A percentile compares a stretch with the other conserved stretches of the same genome.
These are phyloP conservation scores for Drosophila merina DNA, from an alignment of 2,888 invertebrate species.

Conservation along the genomic window DNA sequence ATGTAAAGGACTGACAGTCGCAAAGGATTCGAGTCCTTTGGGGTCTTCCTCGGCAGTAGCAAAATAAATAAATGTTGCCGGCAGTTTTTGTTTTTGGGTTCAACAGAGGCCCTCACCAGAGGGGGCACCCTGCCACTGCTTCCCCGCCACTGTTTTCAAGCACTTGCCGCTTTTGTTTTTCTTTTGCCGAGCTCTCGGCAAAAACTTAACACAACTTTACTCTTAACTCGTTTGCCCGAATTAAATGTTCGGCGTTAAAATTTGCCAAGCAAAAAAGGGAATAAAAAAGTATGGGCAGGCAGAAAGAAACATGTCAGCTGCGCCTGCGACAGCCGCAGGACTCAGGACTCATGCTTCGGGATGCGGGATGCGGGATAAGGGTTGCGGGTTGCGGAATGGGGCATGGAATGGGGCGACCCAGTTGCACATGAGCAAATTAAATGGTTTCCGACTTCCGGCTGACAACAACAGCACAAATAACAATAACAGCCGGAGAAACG, in stretches of 20 bases:
- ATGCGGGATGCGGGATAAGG: neutral
- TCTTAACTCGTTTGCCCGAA: slow-evolving; percentile 78
- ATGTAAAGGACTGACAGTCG: slow-evolving; percentile 63
- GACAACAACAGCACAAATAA: slow-evolving; percentile 68
- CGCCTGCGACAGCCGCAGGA: slow-evolving; percentile 63
- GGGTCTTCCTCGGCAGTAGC: slow-evolving; percentile 54
- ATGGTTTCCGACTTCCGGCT: slow-evolving; percentile 77
- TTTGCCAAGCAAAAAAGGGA: slow-evolving; percentile 53
- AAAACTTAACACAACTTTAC: slow-evolving; percentile 78
- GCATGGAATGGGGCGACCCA: slow-evolving; percentile 54
- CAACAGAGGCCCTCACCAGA: slow-evolving; percentile 13
- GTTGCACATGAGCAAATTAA: slow-evolving; percentile 78
- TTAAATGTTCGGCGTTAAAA: slow-evolving; percentile 73
- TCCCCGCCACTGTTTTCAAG: slow-evolving; percentile 24
- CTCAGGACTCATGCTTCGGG: slow-evolving; percentile 30
- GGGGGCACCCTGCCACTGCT: slow-evolving; percentile 1
- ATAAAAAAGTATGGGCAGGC: slow-evolving; percentile 12
- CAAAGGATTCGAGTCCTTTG: slow-evolving; percentile 52
- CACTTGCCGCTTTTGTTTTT: slow-evolving; percentile 68
- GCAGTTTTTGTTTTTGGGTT: slow-evolving; percentile 42
- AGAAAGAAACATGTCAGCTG: slow-evolving; percentile 61
- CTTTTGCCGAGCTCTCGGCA: slow-evolving; percentile 56
- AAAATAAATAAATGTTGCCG: slow-evolving; percentile 76
- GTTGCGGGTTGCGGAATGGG: slow-evolving; percentile 5
- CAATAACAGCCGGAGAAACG: slow-evolving; percentile 36